These are phyloP conservation scores for Drosophila demipolita DNA, from an alignment of 2,888 invertebrate genomes.

Conservation along the genomic window DNA sequence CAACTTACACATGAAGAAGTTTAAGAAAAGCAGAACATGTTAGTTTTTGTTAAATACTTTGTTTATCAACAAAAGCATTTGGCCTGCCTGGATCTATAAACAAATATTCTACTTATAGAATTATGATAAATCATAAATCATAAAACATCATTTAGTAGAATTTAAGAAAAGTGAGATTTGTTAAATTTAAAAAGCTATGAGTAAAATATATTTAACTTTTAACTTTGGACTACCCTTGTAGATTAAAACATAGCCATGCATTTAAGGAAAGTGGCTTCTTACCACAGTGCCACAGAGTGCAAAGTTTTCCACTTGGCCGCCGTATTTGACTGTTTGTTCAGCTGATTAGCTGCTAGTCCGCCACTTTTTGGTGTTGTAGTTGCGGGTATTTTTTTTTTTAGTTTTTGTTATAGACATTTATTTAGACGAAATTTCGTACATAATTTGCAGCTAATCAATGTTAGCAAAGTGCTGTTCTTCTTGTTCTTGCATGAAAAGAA, in stretches of 20 bases:
- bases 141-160: too few relatives aligned
- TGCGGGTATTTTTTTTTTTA: not conserved
- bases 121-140: too few relatives aligned
- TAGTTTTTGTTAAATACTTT: not conserved
- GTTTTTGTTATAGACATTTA: not conserved
- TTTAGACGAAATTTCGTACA: conserved; percentile 24
- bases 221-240: not conserved
- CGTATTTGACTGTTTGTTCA: conserved; percentile 41
- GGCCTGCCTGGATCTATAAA: not conserved
- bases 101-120: not conserved
- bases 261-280: not conserved
- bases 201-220: not conserved
- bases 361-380: conserved; percentile 13
- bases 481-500: not conserved
- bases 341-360: conserved; percentile 45
- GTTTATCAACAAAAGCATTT: not conserved
- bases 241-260: not conserved
- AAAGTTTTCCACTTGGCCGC: conserved; percentile 34
- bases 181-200: not conserved
- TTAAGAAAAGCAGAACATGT: not conserved
- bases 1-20: not conserved
- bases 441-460: conserved; percentile 42
- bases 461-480: conserved; percentile 17
- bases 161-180: not conserved
- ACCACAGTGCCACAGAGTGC: conserved; percentile 18